phyloP scores from a whole-genome alignment of 2,797 vertebrate genomes.

The Darevskia nairensis region DNA sequence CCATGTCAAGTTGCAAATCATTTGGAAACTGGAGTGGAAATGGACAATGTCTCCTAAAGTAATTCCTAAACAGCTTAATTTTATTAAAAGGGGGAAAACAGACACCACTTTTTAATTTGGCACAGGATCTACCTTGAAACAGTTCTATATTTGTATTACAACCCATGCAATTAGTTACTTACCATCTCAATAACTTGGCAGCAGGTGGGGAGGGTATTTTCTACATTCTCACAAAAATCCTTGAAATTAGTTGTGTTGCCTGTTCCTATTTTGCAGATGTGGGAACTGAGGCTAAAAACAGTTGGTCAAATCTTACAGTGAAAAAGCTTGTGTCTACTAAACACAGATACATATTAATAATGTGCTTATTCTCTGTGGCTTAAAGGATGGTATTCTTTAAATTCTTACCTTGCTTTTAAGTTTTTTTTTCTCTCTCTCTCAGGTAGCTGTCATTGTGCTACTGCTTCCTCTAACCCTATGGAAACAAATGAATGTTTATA shows the following conservation, averaged over 20 bases:
- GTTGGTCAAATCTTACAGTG: background rate
- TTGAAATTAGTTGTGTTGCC: background rate
- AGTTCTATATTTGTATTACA: background rate
- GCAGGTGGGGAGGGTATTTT: background rate
- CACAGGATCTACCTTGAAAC: background rate
- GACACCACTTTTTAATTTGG: background rate
- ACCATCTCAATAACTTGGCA: background rate
- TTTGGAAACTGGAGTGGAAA: background rate
- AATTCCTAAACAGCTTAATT: background rate
- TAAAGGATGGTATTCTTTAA: background rate
- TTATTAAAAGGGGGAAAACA: background rate
- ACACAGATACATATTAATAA: background rate
- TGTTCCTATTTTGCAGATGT: background rate
- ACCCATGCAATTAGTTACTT: rapidly evolving
- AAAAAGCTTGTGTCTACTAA: background rate
- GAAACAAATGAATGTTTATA: constrained; percentile 9
- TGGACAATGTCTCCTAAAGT: background rate
- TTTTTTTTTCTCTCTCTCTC: background rate
- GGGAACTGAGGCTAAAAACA: background rate
- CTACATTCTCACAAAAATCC: background rate
- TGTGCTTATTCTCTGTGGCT: background rate
- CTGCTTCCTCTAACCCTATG: constrained; percentile 3
- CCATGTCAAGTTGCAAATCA: background rate
- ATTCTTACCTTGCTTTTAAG: background rate
- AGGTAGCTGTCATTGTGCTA: background rate